Evolutionary conservation across 2,797 vertebrate species (phyloP).

Genomic region (Columba guinea): DNA sequence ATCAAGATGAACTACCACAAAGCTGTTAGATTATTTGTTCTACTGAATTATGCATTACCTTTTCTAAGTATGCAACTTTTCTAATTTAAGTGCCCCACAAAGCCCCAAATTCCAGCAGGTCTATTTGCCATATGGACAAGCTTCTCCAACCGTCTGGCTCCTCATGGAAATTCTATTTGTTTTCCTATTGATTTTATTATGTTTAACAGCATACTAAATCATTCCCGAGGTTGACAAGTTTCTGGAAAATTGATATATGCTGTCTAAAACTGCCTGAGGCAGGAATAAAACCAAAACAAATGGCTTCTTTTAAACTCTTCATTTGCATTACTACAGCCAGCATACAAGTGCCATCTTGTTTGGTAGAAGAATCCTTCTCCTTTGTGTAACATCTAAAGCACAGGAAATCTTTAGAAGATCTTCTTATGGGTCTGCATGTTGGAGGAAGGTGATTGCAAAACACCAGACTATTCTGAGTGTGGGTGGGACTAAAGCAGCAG

Average conservation of each 20-base stretch:
- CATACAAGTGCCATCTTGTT: slow-evolving; percentile 63
- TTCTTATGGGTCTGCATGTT: neutral
- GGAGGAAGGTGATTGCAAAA: slow-evolving; percentile 4
- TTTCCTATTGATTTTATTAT: slow-evolving; percentile 68
- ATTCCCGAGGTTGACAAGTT: slow-evolving; percentile 67
- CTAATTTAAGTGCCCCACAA: neutral
- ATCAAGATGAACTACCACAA: neutral
- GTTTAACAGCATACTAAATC: slow-evolving; percentile 67
- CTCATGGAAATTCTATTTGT: slow-evolving; percentile 68
- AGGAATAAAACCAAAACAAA: slow-evolving; percentile 69
- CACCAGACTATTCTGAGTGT: neutral
- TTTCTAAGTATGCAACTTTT: neutral
- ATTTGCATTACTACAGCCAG: slow-evolving; percentile 47
- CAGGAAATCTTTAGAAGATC: slow-evolving; percentile 33
- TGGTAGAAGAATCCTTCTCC: neutral
- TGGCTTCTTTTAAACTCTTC: slow-evolving; percentile 60
- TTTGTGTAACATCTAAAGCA: slow-evolving; percentile 27
- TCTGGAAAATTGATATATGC: slow-evolving; percentile 66
- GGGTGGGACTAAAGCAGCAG: neutral
- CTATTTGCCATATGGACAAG: slow-evolving; percentile 35
- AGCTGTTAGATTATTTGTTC: slow-evolving; percentile 50
- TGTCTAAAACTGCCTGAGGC: slow-evolving; percentile 61
- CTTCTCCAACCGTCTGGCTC: slow-evolving; percentile 47
- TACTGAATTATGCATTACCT: slow-evolving; percentile 60
- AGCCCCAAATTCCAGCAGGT: slow-evolving; percentile 22